These are phyloP conservation scores for Drosophila ustulata DNA, from an alignment of 2,888 invertebrate species.

Conservation along the genomic window DNA sequence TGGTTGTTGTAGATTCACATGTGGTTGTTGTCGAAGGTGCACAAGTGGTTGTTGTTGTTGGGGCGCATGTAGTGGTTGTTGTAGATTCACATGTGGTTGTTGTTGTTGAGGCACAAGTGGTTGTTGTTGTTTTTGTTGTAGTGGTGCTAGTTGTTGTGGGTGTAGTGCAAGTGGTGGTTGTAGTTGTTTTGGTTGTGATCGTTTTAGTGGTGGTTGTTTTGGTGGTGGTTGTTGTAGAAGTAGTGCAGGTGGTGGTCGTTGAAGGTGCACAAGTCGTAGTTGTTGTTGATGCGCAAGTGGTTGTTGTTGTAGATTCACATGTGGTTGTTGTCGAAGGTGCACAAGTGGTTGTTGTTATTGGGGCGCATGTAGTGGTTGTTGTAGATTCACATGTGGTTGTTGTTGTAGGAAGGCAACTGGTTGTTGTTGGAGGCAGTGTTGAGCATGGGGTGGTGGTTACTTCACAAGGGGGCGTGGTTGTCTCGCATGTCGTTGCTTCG, in stretches of 20 bases:
- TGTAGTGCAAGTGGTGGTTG: neutral
- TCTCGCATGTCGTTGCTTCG: neutral
- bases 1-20: neutral
- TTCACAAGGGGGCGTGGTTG: neutral
- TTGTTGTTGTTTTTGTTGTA: neutral
- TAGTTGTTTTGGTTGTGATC: constrained; percentile 4
- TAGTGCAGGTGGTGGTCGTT: neutral
- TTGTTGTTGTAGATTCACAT: neutral
- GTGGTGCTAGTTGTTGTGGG: constrained; percentile 7
- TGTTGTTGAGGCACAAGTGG: neutral
- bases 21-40: neutral
- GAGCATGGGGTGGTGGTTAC: constrained; percentile 8
- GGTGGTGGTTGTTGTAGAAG: neutral
- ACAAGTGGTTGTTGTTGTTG: constrained; percentile 5
- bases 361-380: neutral
- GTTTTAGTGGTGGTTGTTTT: constrained; percentile 5
- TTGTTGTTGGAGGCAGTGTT: neutral
- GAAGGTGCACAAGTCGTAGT: neutral
- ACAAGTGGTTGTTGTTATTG: constrained; percentile 2
- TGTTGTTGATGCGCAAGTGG: neutral
- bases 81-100: neutral
- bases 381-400: neutral
- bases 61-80: neutral
- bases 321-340: neutral
- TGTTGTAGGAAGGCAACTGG: neutral